phyloP scores from a whole-genome alignment of 2,797 vertebrate species.

The Synaphobranchus kaupii region DNA sequence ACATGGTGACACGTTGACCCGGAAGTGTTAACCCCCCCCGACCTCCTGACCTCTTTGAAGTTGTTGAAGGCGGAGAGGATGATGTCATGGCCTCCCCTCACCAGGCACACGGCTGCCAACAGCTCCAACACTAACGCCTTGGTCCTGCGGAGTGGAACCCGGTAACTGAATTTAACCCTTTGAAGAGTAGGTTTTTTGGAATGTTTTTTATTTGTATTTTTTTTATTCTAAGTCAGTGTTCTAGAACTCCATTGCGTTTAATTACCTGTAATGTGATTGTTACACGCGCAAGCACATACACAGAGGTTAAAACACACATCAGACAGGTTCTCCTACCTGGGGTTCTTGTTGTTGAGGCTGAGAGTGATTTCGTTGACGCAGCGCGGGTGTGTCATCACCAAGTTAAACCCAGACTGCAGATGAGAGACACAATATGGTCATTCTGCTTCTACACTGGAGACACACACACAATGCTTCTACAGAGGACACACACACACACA shows the following conservation, averaged over 20 bases:
- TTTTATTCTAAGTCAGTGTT: too few species aligned
- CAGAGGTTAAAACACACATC: slow-evolving; percentile 2
- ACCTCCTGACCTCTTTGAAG: slow-evolving; percentile 86
- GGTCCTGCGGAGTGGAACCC: slow-evolving; percentile 71
- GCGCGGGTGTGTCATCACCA: slow-evolving; percentile 92
- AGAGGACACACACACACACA: too few species aligned
- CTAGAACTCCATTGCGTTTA: too few species aligned
- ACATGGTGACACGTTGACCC: background rate
- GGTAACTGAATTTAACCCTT: background rate
- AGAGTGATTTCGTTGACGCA: slow-evolving; percentile 97
- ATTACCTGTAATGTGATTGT: too few species aligned
- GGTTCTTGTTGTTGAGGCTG: slow-evolving; percentile 92
- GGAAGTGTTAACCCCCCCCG: background rate
- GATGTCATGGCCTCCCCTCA: slow-evolving; percentile 92
- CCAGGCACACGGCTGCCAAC: slow-evolving; percentile 90
- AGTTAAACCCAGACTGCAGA: slow-evolving; percentile 90
- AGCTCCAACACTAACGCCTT: slow-evolving; percentile 93
- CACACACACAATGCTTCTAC: background rate
- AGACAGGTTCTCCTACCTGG: slow-evolving; percentile 74
- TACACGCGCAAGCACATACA: background rate
- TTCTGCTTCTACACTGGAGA: background rate
- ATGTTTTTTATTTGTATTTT: too few species aligned
- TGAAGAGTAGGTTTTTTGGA: too few species aligned
- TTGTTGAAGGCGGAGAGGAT: slow-evolving; percentile 93
- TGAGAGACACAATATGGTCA: slow-evolving; percentile 4